Evolutionary conservation across 1,140 invertebrate genomes (phyloP).

Genomic region (Aricia agestis): DNA sequence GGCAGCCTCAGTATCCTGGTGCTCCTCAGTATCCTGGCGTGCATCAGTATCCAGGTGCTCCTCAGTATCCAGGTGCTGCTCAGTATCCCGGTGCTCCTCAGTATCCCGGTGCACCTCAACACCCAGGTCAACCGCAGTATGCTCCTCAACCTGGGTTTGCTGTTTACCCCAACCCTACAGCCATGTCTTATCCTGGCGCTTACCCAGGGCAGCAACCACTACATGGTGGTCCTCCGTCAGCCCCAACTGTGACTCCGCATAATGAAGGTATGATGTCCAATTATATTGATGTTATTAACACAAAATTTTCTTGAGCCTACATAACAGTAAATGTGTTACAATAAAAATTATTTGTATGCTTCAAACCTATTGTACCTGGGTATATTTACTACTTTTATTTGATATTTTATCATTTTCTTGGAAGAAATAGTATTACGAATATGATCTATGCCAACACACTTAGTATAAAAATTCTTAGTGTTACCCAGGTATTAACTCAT

Average conservation of each 20-base stretch:
- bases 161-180: slow-evolving; percentile 40
- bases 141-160: slow-evolving; percentile 44
- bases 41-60: slow-evolving; percentile 22
- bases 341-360: too few relatives aligned
- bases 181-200: slow-evolving; percentile 50
- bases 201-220: slow-evolving; percentile 33
- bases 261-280: neutral
- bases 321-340: too few relatives aligned
- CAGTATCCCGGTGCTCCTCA: slow-evolving; percentile 27
- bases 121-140: slow-evolving; percentile 37
- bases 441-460: too few relatives aligned
- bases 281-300: neutral
- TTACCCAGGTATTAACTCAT: neutral
- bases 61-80: slow-evolving; percentile 37
- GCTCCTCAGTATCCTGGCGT: neutral
- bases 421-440: too few relatives aligned
- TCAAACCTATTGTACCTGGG: too few relatives aligned
- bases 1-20: slow-evolving; percentile 33
- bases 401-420: too few relatives aligned
- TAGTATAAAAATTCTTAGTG: neutral
- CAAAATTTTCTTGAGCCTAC: neutral
- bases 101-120: slow-evolving; percentile 36
- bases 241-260: slow-evolving; percentile 40
- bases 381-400: too few relatives aligned
- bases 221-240: slow-evolving; percentile 38